Base-by-base conservation (phyloP, 2,113 vertebrate species). In the Ivindomyrus marchei region DNA sequence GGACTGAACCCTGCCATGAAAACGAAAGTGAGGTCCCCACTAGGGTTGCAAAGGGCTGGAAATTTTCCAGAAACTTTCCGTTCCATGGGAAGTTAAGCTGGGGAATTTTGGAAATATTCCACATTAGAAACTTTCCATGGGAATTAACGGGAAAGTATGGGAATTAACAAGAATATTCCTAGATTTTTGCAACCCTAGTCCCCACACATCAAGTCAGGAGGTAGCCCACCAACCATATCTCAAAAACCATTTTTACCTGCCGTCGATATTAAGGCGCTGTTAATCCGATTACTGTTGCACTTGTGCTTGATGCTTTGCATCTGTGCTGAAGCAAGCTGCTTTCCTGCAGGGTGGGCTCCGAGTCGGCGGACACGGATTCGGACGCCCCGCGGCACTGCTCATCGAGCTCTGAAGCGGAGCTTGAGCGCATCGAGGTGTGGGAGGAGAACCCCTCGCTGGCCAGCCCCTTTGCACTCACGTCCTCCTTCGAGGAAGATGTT, bases 401-500 rank as follows among this genome's bases (percentile, higher is more conserved):
- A 0, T 93, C 95, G 56, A 92, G 96, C 92, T 97, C 96, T 0
- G 97, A 99, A 92, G 94, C 94, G 0, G 96, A 97, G 92, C 93
- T 93, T 2, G 94, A 95, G 91, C 93, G 91, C 58, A 92, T 50
- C 70, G 90, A 90, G 1, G 94, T 95, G 89, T 94, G 90, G 90
- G 96, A 95, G 10, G 96, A 96, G 90, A 97, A 96, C 92, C 96
- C 95, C 0, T 92, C 94, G 0, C 94, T 97, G 5, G 92, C 94
- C 93, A 94, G 90, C 88, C 95, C 95, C 1, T 98, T 98, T 90
- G 94, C 94, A 52, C 95, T 97, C 56, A 90, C 96, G 27, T 94
- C 96, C 13, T 97, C 97, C 89, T 98, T 97, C 0, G 97, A 98
- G 56, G 98, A 99, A 94, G 98, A 98, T 90, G 92, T 97, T 91